phyloP scores from a whole-genome alignment of 2,113 vertebrate species.

The Engraulis encrasicolus region DNA sequence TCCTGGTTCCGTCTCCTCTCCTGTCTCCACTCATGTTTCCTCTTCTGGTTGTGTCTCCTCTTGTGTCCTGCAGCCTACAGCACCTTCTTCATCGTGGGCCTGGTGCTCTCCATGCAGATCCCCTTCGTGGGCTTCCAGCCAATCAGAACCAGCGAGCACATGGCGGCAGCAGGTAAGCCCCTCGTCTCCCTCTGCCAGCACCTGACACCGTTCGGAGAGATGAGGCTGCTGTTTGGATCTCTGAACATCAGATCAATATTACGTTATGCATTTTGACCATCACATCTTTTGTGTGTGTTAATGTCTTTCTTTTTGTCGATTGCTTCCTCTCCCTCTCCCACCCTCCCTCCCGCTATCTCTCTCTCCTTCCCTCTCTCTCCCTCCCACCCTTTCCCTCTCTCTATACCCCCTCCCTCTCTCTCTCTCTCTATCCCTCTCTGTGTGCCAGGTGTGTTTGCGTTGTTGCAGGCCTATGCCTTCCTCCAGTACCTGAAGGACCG shows the following conservation, averaged over 20 bases:
- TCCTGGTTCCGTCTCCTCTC: too few species aligned
- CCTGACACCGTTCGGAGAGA: neutral
- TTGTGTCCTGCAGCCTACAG: conserved; percentile 78
- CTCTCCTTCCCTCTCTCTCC: too few species aligned
- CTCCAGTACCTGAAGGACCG: conserved; percentile 88
- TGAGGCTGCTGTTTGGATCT: too few species aligned
- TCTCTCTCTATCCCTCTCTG: conserved; percentile 6
- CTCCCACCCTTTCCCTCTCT: too few species aligned
- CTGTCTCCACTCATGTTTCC: conserved; percentile 30
- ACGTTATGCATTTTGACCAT: neutral
- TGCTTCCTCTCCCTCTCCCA: too few species aligned
- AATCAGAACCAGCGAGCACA: conserved; percentile 89
- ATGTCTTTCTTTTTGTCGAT: too few species aligned
- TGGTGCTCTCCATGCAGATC: conserved; percentile 91
- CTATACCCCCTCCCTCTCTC: too few species aligned
- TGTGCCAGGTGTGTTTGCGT: conserved; percentile 82
- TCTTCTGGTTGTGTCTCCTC: conserved; percentile 46
- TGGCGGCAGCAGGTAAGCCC: conserved; percentile 86
- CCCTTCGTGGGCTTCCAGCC: conserved; percentile 91
- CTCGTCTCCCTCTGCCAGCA: too few species aligned
- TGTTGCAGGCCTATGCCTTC: conserved; percentile 88
- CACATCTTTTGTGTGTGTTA: neutral
- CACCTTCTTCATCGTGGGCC: conserved; percentile 89
- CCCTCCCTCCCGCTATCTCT: too few species aligned
- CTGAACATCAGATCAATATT: neutral